Evolutionary conservation across 2,888 invertebrate genomes (phyloP), one percentile per base, ranked within the genome.

Genomic region (Neoscelio sp.): DNA sequence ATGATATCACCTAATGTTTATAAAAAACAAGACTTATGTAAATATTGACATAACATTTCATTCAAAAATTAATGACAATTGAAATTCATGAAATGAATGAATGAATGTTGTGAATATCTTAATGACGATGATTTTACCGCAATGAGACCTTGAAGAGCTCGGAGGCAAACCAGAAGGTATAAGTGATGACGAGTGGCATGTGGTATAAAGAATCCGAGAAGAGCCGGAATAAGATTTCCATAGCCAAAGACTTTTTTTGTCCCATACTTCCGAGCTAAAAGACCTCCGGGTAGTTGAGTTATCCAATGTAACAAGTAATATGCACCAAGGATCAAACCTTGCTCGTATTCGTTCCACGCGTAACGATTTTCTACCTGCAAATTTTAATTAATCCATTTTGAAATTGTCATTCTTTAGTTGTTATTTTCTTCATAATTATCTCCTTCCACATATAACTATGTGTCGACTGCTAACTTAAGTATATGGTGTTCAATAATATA

Each of bases 281-380:
- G 90, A 20, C 95, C 95, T 20, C 95, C 95, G 0, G 95, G 95
- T 26, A 95, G 90, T 89, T 95, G 95, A 0, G 93, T 92, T 0
- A 93, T 46, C 92, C 95, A 94, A 85, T 95, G 95, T 0, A 95
- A 89, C 93, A 94, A 95, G 88, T 94, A 96, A 86, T 94, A 96
- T 0, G 94, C 93, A 0, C 94, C 94, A 62, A 95, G 88, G 5
- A 93, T 91, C 33, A 93, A 83, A 5, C 94, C 93, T 87, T 94
- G 94, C 65, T 94, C 91, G 82, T 93, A 92, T 83, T 94, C 94
- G 84, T 93, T 92, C 95, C 95, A 95, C 13, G 91, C 86, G 83
- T 93, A 94, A 13, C 87, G 86, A 18, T 85, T 84, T 18, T 80
- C 78, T 8, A 60, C 35, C 86, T 73, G 17, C 6, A 65, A 10